These are phyloP conservation scores for Lindbergichthys nudifrons DNA, from an alignment of 2,797 vertebrate genomes.

Conservation along the genomic window DNA sequence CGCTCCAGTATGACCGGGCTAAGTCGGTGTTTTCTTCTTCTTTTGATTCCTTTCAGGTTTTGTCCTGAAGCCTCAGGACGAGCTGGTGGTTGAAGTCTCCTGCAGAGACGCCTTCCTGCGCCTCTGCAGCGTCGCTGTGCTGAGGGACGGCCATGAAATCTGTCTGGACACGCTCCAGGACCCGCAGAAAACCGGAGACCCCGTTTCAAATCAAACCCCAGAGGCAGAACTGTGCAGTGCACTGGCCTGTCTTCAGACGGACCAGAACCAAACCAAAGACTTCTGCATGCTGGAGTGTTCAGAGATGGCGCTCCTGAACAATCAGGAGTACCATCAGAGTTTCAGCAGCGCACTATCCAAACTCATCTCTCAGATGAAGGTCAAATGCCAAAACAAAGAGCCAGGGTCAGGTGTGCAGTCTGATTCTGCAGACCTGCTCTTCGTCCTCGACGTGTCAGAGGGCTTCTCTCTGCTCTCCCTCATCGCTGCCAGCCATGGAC, in stretches of 20 bases:
- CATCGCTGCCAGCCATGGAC: constrained; percentile 89
- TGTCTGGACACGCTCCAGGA: constrained; percentile 59
- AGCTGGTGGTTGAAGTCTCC: constrained; percentile 91
- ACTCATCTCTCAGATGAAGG: constrained; percentile 84
- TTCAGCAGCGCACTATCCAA: constrained; percentile 89
- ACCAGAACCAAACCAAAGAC: constrained; percentile 68
- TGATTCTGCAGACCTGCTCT: constrained; percentile 78
- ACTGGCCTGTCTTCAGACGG: constrained; percentile 91
- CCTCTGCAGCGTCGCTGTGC: constrained; percentile 86
- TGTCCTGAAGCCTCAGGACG: constrained; percentile 85
- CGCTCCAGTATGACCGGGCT: not conserved
- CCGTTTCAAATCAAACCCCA: constrained; percentile 67
- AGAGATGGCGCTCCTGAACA: constrained; percentile 95
- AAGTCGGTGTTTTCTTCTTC: constrained; percentile 7
- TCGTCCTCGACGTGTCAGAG: constrained; percentile 95
- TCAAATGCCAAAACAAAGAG: constrained; percentile 44
- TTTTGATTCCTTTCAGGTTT: constrained; percentile 77
- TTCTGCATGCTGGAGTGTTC: constrained; percentile 90
- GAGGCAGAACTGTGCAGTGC: constrained; percentile 94
- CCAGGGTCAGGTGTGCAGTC: constrained; percentile 53
- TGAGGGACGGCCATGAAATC: constrained; percentile 74
- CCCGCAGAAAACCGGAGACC: not conserved
- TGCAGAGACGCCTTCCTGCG: constrained; percentile 93
- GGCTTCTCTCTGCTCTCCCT: constrained; percentile 95
- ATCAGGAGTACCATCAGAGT: constrained; percentile 87